Percentiles rank a stretch among this genome's conserved stretches.
phyloP scores from a whole-genome alignment of 1,140 invertebrate genomes.

The Drosophila saltans region DNA sequence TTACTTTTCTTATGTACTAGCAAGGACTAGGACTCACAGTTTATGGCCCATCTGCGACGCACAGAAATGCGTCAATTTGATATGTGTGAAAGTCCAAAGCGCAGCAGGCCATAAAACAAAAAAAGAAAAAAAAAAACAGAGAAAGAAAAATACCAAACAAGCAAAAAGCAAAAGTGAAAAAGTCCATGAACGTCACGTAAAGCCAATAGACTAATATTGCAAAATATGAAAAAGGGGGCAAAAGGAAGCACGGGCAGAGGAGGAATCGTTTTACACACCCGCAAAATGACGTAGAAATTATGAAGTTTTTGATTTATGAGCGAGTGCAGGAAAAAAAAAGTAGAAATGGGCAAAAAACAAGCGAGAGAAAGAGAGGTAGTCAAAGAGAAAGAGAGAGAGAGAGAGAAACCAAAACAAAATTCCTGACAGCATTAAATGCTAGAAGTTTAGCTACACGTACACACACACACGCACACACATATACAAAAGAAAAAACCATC shows the following conservation, averaged over 20 bases:
- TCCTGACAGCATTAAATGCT: constrained; percentile 52
- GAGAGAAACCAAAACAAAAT: constrained; percentile 39
- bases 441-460: constrained; percentile 49
- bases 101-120: constrained; percentile 62
- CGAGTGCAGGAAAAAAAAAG: constrained; percentile 34
- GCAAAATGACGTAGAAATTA: constrained; percentile 75
- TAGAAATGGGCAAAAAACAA: constrained; percentile 14
- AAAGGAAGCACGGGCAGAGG: constrained; percentile 20
- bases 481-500: constrained; percentile 20
- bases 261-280: constrained; percentile 43
- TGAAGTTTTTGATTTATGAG: constrained; percentile 77
- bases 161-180: constrained; percentile 53
- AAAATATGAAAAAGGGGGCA: constrained; percentile 33
- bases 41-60: constrained; percentile 9
- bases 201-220: constrained; percentile 43
- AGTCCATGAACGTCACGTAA: constrained; percentile 69
- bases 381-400: constrained; percentile 21
- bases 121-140: constrained; percentile 23
- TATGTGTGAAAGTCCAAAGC: constrained; percentile 56
- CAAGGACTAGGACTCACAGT: constrained; percentile 8
- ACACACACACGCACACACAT: constrained; percentile 19
- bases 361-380: background rate
- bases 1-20: background rate
- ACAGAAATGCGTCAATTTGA: constrained; percentile 37
- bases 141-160: constrained; percentile 22